phyloP scores from a whole-genome alignment of 1,140 invertebrate species.

The Meloidogyne floridensis region DNA sequence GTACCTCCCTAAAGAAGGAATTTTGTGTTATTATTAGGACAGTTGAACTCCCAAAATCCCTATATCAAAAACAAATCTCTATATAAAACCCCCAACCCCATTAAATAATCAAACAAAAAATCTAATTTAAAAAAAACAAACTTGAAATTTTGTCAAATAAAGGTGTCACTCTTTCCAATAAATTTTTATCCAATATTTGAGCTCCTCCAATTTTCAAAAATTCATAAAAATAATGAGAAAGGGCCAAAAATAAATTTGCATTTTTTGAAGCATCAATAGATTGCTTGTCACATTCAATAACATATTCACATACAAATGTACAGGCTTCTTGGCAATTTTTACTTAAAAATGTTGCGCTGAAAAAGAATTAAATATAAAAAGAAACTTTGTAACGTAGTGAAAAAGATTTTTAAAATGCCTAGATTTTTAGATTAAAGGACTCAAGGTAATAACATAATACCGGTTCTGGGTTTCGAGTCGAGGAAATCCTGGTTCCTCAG shows the following conservation, averaged over 20 bases:
- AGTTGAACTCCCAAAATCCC: no score
- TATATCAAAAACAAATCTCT: no score
- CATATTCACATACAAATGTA: conserved; percentile 9
- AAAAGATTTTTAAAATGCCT: no score
- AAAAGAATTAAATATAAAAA: background rate
- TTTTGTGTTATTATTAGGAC: no score
- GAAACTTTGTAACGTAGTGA: background rate
- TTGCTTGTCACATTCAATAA: background rate
- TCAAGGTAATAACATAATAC: no score
- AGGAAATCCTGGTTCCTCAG: no score
- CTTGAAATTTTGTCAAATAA: conserved; percentile 11
- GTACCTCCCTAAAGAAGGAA: no score
- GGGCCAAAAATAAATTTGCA: conserved; percentile 10
- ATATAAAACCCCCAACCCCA: background rate
- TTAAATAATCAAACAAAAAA: background rate
- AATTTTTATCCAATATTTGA: conserved; percentile 13
- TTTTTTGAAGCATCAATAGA: background rate
- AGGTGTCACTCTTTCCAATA: background rate
- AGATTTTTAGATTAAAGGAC: no score
- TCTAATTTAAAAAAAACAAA: background rate
- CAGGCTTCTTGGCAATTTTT: conserved; percentile 22
- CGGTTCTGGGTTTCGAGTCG: no score
- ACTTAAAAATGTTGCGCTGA: conserved; percentile 19
- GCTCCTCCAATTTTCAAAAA: conserved; percentile 13
- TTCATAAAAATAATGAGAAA: conserved; percentile 20